phyloP scores from a whole-genome alignment of 2,797 vertebrate genomes.

The Phataginus tricuspis region DNA sequence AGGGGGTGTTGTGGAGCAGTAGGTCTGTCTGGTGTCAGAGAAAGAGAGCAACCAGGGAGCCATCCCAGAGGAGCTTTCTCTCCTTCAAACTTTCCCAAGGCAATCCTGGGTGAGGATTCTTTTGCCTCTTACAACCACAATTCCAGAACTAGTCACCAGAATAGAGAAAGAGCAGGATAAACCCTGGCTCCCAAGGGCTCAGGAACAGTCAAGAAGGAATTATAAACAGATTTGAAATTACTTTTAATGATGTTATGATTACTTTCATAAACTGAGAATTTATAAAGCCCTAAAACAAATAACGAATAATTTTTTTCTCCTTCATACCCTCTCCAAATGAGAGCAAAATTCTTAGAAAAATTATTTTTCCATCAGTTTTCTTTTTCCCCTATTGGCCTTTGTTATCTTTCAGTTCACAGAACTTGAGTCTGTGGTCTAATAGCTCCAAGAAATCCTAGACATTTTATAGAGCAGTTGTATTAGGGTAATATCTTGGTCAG shows the following conservation, averaged over 20 bases:
- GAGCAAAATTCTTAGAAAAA: not conserved
- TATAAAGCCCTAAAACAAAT: not conserved
- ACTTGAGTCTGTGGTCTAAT: not conserved
- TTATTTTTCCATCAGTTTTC: not conserved
- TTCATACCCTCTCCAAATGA: not conserved
- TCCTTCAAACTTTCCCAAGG: not conserved
- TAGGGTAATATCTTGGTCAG: not conserved
- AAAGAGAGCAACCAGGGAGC: not conserved
- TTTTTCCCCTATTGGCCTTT: not conserved
- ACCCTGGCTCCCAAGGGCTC: not conserved
- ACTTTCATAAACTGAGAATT: not conserved
- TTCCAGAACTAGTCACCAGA: not conserved
- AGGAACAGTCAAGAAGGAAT: not conserved
- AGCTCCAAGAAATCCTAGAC: not conserved
- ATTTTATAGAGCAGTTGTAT: not conserved
- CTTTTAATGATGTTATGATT: not conserved
- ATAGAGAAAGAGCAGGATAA: not conserved
- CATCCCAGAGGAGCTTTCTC: rapidly evolving
- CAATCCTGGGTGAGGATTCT: not conserved
- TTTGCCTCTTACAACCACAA: not conserved
- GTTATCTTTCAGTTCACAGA: not conserved
- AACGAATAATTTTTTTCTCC: not conserved
- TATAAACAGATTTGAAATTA: not conserved
- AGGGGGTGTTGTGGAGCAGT: not conserved
- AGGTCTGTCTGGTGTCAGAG: not conserved